Conservation (phyloP, 92 coral and sea anemone species). For the Desmophyllum pertusum region DNA sequence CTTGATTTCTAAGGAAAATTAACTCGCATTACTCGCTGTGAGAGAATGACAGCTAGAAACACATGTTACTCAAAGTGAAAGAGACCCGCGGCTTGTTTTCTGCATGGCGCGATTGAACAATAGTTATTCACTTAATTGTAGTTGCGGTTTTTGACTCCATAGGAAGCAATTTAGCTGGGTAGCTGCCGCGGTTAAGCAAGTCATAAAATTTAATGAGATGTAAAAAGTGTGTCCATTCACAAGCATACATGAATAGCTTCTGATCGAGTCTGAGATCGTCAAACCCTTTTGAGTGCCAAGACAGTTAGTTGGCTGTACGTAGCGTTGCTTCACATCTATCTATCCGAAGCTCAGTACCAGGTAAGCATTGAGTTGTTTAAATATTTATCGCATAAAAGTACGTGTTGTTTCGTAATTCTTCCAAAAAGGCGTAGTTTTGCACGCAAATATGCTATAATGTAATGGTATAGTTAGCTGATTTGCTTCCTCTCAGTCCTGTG, state of each 20-base stretch:
- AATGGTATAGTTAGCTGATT: not conserved
- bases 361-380: not conserved
- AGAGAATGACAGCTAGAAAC: not conserved
- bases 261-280: not conserved
- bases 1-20: not conserved
- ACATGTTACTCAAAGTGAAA: not conserved
- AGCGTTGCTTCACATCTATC: not conserved
- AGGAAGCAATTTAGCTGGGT: not conserved
- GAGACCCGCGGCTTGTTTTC: not conserved
- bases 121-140: not conserved
- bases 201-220: slow-evolving; percentile 13
- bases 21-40: not conserved
- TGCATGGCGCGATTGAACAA: not conserved
- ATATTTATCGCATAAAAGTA: not conserved
- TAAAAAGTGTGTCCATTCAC: not conserved
- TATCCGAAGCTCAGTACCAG: not conserved
- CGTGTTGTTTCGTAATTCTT: not conserved
- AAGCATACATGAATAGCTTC: not conserved
- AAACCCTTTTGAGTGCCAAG: not conserved
- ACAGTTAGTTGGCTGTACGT: not conserved
- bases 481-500: not conserved
- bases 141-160: not conserved
- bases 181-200: not conserved
- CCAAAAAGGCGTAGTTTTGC: not conserved
- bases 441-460: not conserved